A percentile compares a stretch with the other conserved stretches of the same genome.
Evolutionary conservation across 2,113 vertebrate genomes (phyloP).

Genomic region (Sminthopsis crassicaudata): DNA sequence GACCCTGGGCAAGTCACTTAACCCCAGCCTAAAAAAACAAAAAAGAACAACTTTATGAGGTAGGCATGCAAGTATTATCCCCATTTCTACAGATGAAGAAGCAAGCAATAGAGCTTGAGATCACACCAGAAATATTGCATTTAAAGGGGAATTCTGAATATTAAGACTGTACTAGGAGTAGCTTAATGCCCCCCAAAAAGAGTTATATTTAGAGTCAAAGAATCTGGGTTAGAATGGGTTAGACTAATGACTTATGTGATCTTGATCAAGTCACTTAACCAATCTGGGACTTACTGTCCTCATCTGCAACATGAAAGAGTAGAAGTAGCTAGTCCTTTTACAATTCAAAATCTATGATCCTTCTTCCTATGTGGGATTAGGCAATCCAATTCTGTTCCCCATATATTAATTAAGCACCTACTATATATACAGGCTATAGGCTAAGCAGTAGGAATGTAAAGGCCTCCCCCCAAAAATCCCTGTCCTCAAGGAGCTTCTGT

Average conservation of each 20-base stretch:
- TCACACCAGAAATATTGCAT: background rate
- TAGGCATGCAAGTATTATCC: background rate
- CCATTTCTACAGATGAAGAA: background rate
- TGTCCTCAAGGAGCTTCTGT: background rate
- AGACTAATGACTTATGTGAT: background rate
- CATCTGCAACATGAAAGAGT: background rate
- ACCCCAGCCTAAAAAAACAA: too few relatives aligned
- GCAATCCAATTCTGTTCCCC: background rate
- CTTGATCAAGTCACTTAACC: background rate
- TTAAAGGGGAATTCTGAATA: background rate
- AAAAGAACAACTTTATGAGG: background rate
- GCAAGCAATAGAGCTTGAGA: background rate
- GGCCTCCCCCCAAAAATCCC: background rate
- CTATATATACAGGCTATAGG: background rate
- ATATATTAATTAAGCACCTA: conserved; percentile 17
- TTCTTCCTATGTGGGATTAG: background rate
- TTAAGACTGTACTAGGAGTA: background rate
- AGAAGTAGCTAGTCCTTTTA: background rate
- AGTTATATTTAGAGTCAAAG: background rate
- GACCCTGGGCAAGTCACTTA: too few relatives aligned
- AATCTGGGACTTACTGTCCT: background rate
- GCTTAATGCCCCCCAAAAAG: background rate
- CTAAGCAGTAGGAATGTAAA: background rate
- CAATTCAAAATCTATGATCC: background rate
- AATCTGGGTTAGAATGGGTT: background rate